Base-by-base conservation (phyloP, 1,140 invertebrate genomes). In the Dinoponera quadriceps region DNA sequence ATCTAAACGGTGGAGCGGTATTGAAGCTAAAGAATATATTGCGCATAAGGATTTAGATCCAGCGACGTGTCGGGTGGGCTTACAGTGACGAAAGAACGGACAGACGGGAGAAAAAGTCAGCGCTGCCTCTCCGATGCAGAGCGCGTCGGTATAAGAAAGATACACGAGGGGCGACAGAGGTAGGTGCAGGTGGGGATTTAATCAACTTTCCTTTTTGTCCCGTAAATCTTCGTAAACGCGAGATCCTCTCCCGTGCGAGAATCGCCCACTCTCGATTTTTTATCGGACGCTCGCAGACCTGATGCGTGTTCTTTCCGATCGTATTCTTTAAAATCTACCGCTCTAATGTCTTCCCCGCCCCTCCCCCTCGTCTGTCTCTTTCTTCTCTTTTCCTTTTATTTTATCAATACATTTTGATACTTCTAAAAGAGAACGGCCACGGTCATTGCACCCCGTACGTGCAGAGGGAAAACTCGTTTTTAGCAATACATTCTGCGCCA, bases 121-220 rank as follows among this genome's bases (percentile, higher is more conserved):
- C n/a, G n/a, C 60, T 29, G 48, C 11, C 18, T 27, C 38, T 72
- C 38, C 18, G 27, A 51, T 63, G 33, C 66, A 33, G 29, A 68
- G 0, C 48, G 51, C 44, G 59, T 62, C 69, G 51, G 25, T 71
- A 86, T 71, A 80, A 73, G 62, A 66, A 65, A 78, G 57, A 84
- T 68, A 68, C 38, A 84, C 49, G 48, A 65, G 16, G n/a, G 38
- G 16, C 5, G 84, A 48, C 14, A 49, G 49, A 74, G 27, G 51
- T 38, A 84, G n/a, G 62, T 60, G 69, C 65, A 57, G 73, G 55
- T 57, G 83, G 33, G 27, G 77, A 78, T 88, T 92, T 90, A 91
- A 91, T 91, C 83, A 91, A 92, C 83, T 87, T 87, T 84, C 75
- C 77, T 82, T 89, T 89, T 90, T 90, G 60, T 85, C 87, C 82